Conservation (phyloP, 2,888 invertebrate genomes). For the Agonopterix arenella region DNA sequence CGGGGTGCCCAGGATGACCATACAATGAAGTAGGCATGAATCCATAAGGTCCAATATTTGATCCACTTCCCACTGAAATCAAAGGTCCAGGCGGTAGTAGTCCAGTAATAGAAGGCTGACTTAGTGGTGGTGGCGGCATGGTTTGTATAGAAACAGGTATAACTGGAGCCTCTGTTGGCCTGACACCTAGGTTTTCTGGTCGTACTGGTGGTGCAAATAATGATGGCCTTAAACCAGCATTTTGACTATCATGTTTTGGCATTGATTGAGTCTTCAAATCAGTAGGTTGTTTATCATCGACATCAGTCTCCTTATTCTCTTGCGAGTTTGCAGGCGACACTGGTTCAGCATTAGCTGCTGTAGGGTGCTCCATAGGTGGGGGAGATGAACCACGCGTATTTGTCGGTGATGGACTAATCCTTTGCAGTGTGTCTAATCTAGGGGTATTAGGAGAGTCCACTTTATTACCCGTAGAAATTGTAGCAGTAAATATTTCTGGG, state of each 20-base stretch:
- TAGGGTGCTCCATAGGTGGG: constrained; percentile 62
- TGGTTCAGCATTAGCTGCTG: constrained; percentile 57
- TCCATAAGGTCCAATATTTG: constrained; percentile 78
- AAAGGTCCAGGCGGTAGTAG: constrained; percentile 77
- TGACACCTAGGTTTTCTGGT: constrained; percentile 58
- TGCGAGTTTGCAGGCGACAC: constrained; percentile 65
- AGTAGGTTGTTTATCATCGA: constrained; percentile 65
- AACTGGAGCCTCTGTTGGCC: constrained; percentile 49
- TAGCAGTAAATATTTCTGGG: constrained; percentile 71
- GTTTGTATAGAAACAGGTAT: constrained; percentile 54
- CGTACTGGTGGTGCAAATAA: constrained; percentile 54
- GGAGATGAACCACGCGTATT: constrained; percentile 57
- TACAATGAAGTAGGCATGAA: constrained; percentile 74
- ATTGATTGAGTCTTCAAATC: constrained; percentile 61
- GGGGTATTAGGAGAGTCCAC: constrained; percentile 64
- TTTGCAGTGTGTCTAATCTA: constrained; percentile 56
- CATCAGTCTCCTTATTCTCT: constrained; percentile 60
- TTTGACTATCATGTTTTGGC: constrained; percentile 50
- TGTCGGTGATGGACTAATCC: constrained; percentile 66
- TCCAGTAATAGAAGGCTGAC: constrained; percentile 74
- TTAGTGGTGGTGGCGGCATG: constrained; percentile 64
- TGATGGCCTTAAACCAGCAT: constrained; percentile 41
- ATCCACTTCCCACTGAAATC: constrained; percentile 76
- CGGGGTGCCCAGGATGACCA: constrained; percentile 51
- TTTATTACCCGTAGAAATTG: constrained; percentile 58